Evolutionary conservation across 2,888 invertebrate genomes (phyloP).

Genomic region (Drosophila picticornis): DNA sequence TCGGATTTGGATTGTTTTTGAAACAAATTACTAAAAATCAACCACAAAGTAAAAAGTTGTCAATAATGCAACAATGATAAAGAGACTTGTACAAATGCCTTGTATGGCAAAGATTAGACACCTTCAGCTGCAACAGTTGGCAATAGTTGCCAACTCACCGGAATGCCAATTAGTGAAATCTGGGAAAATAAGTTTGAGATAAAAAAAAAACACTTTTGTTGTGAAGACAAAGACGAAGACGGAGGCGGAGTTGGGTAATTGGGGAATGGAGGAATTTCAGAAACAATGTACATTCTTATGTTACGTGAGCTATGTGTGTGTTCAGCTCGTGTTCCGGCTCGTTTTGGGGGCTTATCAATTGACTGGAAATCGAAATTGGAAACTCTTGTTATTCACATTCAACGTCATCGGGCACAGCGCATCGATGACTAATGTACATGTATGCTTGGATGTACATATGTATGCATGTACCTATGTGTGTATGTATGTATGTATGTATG

Average conservation of each 20-base stretch:
- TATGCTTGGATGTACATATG: constrained; percentile 1
- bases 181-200: constrained; percentile 17
- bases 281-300: constrained; percentile 23
- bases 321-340: constrained; percentile 36
- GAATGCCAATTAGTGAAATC: constrained; percentile 8
- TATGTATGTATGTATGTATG: background rate
- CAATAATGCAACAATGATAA: background rate
- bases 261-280: constrained; percentile 3
- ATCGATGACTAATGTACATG: constrained; percentile 42
- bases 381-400: constrained; percentile 27
- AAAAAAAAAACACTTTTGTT: constrained; percentile 24
- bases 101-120: background rate
- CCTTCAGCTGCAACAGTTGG: background rate
- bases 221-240: too few species aligned
- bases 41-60: background rate
- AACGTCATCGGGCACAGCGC: constrained; percentile 8
- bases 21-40: background rate
- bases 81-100: background rate
- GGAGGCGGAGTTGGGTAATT: background rate
- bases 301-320: constrained; percentile 12
- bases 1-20: background rate
- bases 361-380: constrained; percentile 51
- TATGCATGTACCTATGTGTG: background rate
- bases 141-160: constrained; percentile 20
- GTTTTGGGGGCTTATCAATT: constrained; percentile 57